Conservation (phyloP, 2,888 invertebrate species). For the Eristalis pertinax region DNA sequence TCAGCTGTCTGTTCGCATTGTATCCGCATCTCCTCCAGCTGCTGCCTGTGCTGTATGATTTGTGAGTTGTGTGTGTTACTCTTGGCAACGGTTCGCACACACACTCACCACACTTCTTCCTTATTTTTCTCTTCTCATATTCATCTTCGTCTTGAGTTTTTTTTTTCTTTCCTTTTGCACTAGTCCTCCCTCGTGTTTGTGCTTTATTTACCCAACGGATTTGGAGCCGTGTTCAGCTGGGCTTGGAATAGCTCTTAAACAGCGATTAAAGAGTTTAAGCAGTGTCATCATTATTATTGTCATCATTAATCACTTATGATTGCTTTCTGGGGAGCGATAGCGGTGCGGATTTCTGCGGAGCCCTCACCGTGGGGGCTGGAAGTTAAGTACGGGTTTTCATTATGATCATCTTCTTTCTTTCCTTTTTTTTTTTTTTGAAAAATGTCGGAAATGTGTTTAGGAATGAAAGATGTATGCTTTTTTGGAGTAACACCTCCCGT, state of each 20-base stretch:
- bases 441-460: constrained; percentile 20
- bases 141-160: constrained; percentile 4
- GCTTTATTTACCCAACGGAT: constrained; percentile 22
- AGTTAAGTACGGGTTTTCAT: constrained; percentile 6
- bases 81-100: not conserved
- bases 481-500: constrained; percentile 11
- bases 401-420: not conserved
- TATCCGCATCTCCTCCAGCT: not conserved
- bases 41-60: constrained; percentile 19
- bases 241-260: constrained; percentile 51
- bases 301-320: constrained; percentile 68
- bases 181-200: not conserved
- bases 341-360: not conserved
- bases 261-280: constrained; percentile 60
- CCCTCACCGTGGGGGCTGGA: not conserved
- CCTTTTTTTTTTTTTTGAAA: constrained; percentile 12
- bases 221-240: constrained; percentile 23
- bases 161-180: not conserved
- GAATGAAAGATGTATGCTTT: constrained; percentile 6
- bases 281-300: constrained; percentile 63
- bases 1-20: constrained; percentile 37
- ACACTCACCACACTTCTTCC: not conserved
- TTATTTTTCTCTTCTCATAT: not conserved
- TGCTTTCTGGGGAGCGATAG: constrained; percentile 22
- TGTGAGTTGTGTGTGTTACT: constrained; percentile 24